phyloP scores from a whole-genome alignment of 2,888 invertebrate species.

The Chirona hameri region DNA sequence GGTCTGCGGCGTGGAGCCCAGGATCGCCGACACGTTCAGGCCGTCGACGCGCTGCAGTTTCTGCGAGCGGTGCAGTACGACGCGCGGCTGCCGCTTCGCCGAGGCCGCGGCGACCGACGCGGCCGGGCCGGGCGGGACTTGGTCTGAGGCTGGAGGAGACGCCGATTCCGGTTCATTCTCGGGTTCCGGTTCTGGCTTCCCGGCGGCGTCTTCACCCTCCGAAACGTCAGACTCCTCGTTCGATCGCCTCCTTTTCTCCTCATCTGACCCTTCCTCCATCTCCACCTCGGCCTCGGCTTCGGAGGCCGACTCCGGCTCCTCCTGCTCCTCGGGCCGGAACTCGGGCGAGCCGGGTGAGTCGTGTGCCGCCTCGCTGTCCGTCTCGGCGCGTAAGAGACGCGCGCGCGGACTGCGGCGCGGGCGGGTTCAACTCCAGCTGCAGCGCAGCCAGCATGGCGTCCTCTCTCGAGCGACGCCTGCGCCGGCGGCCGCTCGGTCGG shows the following conservation, averaged over 20 bases:
- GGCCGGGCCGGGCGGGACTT: not conserved
- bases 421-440: not conserved
- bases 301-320: not conserved
- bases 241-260: no score
- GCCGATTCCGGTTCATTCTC: not conserved
- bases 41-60: not conserved
- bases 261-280: no score
- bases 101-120: no score
- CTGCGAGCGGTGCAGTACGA: not conserved
- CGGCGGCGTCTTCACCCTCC: not conserved
- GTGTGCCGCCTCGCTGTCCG: not conserved
- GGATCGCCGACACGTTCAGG: not conserved
- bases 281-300: not conserved
- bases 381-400: not conserved
- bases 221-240: no score
- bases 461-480: not conserved
- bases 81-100: not conserved
- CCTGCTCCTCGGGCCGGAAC: not conserved
- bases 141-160: not conserved
- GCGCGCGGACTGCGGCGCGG: constrained; percentile 8
- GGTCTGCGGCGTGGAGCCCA: not conserved
- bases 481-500: not conserved
- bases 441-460: not conserved
- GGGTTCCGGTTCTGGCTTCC: not conserved
- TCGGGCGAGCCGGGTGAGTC: not conserved